Evolutionary conservation across 2,888 invertebrate genomes (phyloP), one percentile per base, ranked within the genome.

Genomic region (Eretmocerus hayati): DNA sequence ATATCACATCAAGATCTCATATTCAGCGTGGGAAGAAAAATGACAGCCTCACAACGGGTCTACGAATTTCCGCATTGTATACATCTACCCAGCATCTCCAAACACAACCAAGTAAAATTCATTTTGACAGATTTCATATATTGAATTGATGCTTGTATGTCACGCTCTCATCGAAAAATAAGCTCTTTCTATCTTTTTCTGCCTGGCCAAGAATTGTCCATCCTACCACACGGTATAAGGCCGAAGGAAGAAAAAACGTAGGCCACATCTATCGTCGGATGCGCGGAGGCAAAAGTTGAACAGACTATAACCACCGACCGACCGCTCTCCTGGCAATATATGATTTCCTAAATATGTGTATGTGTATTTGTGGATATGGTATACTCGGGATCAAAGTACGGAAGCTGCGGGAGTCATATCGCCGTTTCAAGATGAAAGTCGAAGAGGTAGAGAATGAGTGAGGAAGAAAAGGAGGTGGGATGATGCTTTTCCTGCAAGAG

Each of bases 71-170:
- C 6, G 26, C n/a, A n/a, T n/a, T n/a, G n/a, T n/a, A n/a, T n/a
- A n/a, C n/a, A 45, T 46, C 43, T 45, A 2, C 20, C 4, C 16
- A 13, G 16, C 40, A 46, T 54, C 26, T 21, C 42, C 46, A 52
- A 56, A 54, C 39, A 40, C 62, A 64, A 62, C 64, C 62, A 60
- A 51, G 60, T 60, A 65, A 66, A 67, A 68, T 66, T 66, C 67
- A 66, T 67, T 66, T 66, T 66, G 67, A 68, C 67, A 67, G 67
- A 68, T 69, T 67, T 66, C 67, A 64, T 69, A 67, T 65, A 67
- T 67, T 64, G 67, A 70, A 69, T 69, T 69, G 69, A 70, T 69
- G 67, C 64, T 68, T 68, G 62, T 65, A 61, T 58, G 67, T 65
- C 65, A 62, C 62, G 33, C 33, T 30, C 58, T 48, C 38, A 35